These are phyloP conservation scores for Bettongia penicillata DNA, from an alignment of 2,113 vertebrate genomes.

Conservation along the genomic window DNA sequence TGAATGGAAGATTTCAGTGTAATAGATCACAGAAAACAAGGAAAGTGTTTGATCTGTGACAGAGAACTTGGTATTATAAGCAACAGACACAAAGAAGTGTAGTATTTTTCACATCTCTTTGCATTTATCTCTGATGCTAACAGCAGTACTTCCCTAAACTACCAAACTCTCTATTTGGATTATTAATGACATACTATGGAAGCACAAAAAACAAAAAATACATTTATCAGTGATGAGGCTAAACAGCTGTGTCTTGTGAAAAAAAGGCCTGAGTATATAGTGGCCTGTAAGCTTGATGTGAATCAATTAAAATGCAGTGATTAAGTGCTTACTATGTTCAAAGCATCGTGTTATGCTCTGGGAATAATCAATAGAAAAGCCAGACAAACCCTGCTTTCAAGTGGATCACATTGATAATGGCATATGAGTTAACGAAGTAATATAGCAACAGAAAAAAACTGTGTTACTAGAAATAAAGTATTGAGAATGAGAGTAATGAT, in stretches of 20 bases:
- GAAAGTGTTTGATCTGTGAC: neutral
- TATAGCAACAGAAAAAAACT: neutral
- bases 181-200: neutral
- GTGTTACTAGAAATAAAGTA: neutral
- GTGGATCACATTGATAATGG: neutral
- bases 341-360: neutral
- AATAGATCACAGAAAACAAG: neutral
- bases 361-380: neutral
- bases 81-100: neutral
- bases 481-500: neutral
- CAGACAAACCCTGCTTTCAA: neutral
- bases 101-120: conserved; percentile 32
- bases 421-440: neutral
- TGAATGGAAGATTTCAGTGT: conserved; percentile 17
- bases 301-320: neutral
- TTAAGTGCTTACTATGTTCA: neutral
- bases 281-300: neutral
- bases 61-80: neutral
- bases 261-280: neutral
- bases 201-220: neutral
- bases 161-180: conserved; percentile 15
- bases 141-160: conserved; percentile 45
- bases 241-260: neutral
- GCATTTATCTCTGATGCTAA: neutral
- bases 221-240: neutral